Percentiles rank a stretch among this genome's conserved stretches.
These are phyloP conservation scores for Euura lappo DNA, from an alignment of 1,140 invertebrate genomes.

Conservation along the genomic window DNA sequence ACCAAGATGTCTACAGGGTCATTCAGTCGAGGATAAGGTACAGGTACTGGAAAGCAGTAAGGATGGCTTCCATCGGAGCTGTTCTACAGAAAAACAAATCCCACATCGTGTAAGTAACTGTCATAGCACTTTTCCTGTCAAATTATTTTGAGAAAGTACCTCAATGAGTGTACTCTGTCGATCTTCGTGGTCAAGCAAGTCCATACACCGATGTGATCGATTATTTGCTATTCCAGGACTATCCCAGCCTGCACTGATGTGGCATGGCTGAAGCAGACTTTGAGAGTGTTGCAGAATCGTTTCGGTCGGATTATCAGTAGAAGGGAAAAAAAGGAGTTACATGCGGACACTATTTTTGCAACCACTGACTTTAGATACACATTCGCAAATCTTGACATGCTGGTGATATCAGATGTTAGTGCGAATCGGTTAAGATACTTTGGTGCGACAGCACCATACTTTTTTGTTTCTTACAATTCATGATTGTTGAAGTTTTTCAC, in stretches of 20 bases:
- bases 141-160: too few species aligned
- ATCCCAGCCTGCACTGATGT: neutral
- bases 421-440: neutral
- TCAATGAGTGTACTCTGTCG: neutral
- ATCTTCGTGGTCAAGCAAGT: too few species aligned
- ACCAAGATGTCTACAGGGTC: neutral
- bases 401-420: neutral
- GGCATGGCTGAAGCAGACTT: neutral
- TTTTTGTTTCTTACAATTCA: neutral
- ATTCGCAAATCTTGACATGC: neutral
- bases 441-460: too few species aligned
- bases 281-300: neutral
- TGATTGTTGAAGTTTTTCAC: too few species aligned
- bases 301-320: neutral
- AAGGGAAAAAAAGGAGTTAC: neutral
- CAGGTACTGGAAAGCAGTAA: slow-evolving; percentile 4
- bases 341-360: neutral
- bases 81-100: neutral
- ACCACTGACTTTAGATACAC: neutral
- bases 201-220: neutral
- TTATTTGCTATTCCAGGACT: neutral
- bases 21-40: neutral
- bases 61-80: neutral
- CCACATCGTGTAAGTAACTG: neutral
- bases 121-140: neutral